Evolutionary conservation across 2,113 vertebrate species (phyloP).

Genomic region (Sprattus sprattus): DNA sequence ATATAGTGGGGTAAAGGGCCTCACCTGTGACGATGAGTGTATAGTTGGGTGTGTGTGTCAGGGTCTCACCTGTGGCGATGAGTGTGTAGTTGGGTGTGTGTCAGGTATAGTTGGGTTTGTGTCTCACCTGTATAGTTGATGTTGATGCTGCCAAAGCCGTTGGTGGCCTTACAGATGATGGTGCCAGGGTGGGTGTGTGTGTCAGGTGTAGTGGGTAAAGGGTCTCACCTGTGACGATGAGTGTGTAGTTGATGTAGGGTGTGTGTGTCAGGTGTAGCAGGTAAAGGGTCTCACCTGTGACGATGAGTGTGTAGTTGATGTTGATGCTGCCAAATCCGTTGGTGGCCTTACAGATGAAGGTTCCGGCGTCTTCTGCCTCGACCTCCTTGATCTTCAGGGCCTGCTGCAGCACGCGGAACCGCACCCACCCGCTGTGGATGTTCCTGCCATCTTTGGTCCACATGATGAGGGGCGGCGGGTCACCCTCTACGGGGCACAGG

Average conservation of each 20-base stretch:
- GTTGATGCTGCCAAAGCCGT: conserved; percentile 93
- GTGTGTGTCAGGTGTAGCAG: neutral
- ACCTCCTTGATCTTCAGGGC: conserved; percentile 92
- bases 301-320: conserved; percentile 94
- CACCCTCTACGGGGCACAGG: conserved; percentile 89
- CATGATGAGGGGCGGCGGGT: conserved; percentile 94
- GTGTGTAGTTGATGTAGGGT: no score
- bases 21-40: conserved; percentile 92
- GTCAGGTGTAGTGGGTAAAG: no score
- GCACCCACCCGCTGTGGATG: conserved; percentile 92
- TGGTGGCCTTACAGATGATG: conserved; percentile 96
- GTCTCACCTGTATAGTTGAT: conserved; percentile 94
- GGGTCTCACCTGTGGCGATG: no score
- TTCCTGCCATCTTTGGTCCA: conserved; percentile 96
- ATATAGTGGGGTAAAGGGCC: conserved; percentile 47
- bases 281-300: conserved; percentile 80
- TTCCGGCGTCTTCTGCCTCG: conserved; percentile 87
- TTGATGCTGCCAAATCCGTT: conserved; percentile 96
- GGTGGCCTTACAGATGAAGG: conserved; percentile 94
- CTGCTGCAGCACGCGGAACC: conserved; percentile 86
- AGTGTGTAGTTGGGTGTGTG: no score
- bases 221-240: no score
- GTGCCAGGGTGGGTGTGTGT: conserved; percentile 89
- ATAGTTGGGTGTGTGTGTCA: no score
- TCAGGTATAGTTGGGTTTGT: neutral